Percentiles rank a stretch among this genome's conserved stretches.
Evolutionary conservation across 2,888 invertebrate genomes (phyloP).

Genomic region (Troides aeacus): DNA sequence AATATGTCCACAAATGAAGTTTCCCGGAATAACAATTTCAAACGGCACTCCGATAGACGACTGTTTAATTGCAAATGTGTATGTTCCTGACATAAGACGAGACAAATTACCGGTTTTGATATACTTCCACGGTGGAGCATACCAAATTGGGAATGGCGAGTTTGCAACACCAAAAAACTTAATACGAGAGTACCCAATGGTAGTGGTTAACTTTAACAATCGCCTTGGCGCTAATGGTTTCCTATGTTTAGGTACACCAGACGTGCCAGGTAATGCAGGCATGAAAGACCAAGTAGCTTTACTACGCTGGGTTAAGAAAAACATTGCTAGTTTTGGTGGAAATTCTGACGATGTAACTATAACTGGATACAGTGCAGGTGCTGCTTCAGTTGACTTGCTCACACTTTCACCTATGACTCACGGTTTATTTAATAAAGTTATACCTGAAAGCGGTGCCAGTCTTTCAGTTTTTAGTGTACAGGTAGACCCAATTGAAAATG

Average conservation of each 20-base stretch:
- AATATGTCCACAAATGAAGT: slow-evolving; percentile 42
- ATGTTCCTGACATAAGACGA: slow-evolving; percentile 38
- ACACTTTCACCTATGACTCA: slow-evolving; percentile 48
- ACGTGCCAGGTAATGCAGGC: slow-evolving; percentile 60
- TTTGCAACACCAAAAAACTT: slow-evolving; percentile 36
- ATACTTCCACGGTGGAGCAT: slow-evolving; percentile 66
- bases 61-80: slow-evolving; percentile 42
- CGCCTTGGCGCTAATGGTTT: slow-evolving; percentile 55
- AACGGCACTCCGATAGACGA: slow-evolving; percentile 34
- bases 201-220: slow-evolving; percentile 55
- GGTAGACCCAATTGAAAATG: slow-evolving; percentile 49
- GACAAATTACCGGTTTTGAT: slow-evolving; percentile 56
- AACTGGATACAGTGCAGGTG: slow-evolving; percentile 55
- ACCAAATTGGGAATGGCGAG: slow-evolving; percentile 52
- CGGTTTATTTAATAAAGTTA: slow-evolving; percentile 54
- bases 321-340: slow-evolving; percentile 57
- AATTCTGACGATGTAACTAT: slow-evolving; percentile 59
- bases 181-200: slow-evolving; percentile 43
- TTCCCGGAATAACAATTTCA: slow-evolving; percentile 1
- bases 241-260: slow-evolving; percentile 55
- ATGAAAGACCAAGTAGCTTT: slow-evolving; percentile 61
- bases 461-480: slow-evolving; percentile 45
- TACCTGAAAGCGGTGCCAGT: slow-evolving; percentile 51
- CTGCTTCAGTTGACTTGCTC: slow-evolving; percentile 50
- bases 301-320: slow-evolving; percentile 43